Percentiles rank a stretch among this genome's conserved stretches.
Conservation (phyloP, 1,140 invertebrate genomes). For the Dendrolimus kikuchii region DNA sequence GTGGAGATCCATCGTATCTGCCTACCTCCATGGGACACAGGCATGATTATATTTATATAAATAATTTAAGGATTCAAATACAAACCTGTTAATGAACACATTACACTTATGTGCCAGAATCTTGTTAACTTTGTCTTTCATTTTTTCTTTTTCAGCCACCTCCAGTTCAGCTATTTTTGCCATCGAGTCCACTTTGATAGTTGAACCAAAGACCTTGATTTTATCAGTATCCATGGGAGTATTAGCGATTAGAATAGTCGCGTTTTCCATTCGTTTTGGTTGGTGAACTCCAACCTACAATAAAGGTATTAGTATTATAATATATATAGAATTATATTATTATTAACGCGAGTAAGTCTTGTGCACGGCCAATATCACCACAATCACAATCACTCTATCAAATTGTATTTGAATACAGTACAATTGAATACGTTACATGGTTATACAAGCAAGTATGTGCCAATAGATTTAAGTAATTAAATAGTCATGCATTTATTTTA, state of each 20-base stretch:
- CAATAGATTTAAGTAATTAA: too few relatives aligned
- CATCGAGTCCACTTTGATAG: slow-evolving; percentile 97
- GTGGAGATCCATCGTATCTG: too few relatives aligned
- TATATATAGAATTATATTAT: too few relatives aligned
- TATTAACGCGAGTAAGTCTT: too few relatives aligned
- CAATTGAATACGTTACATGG: too few relatives aligned
- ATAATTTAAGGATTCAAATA: slow-evolving; percentile 2
- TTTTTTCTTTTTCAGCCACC: slow-evolving; percentile 98
- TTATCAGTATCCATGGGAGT: slow-evolving; percentile 99
- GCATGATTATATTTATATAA: not conserved
- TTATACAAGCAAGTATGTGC: too few relatives aligned
- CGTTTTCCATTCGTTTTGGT: slow-evolving; percentile 92
- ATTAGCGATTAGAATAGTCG: slow-evolving; percentile 98
- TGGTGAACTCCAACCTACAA: slow-evolving; percentile 79
- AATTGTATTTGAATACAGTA: too few relatives aligned
- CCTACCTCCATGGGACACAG: too few relatives aligned
- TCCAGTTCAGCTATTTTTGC: slow-evolving; percentile 99
- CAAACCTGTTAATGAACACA: slow-evolving; percentile 97
- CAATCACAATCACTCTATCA: too few relatives aligned
- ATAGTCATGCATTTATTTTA: too few relatives aligned
- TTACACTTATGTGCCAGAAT: slow-evolving; percentile 97
- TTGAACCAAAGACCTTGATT: slow-evolving; percentile 99
- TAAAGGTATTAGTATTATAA: slow-evolving; percentile 11
- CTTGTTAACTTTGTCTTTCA: slow-evolving; percentile 99
- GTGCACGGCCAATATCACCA: too few relatives aligned